Evolutionary conservation across 92 coral and sea anemone species (phyloP), one percentile per base, ranked within the genome.

Genomic region (Heliopora coerulea): DNA sequence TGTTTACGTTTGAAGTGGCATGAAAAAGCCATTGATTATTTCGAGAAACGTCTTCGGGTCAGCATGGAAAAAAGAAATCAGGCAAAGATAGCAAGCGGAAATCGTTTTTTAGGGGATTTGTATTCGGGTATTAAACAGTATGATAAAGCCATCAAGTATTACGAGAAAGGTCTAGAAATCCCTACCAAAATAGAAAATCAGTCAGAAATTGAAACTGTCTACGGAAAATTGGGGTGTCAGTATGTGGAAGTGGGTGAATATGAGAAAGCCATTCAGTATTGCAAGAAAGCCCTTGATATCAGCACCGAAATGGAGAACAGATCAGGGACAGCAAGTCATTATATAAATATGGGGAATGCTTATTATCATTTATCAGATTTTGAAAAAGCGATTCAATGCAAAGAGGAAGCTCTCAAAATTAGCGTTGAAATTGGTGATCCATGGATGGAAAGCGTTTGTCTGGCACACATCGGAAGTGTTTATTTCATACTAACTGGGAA

Each of bases 251-350:
- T 59, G 15, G 39, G 74, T 2, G 64, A 80, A 33, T 48, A 32
- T 54, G 63, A 73, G 8, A 62, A 73, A 15, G 33, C 80, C 27
- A 44, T 69, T 49, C 49, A 60, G 37, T 42, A 30, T 49, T 58
- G 56, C 69, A 60, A 73, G 52, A 73, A 42, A 25, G 80, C 63
- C 0, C 62, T 73, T 3, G 19, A 15, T 0, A 80, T 73, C 35
- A 65, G 79, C 39, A 80, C 19, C 42, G 74, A 49, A 34, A 66
- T 80, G 9, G 58, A 80, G 15, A 72, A 80, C 64, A 59, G 50
- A 59, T 68, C 37, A 2, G 80, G 62, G 29, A 66, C 37, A 39
- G 86, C 76, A 23, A 49, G 25, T 64, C 39, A 54, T 1, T 63
- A 48, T 54, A 49, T 37, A 58, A 66, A 62, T 66, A 27, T 82